Conservation (phyloP, 23 tunicate genomes). For the Halocynthia roretzi region DNA sequence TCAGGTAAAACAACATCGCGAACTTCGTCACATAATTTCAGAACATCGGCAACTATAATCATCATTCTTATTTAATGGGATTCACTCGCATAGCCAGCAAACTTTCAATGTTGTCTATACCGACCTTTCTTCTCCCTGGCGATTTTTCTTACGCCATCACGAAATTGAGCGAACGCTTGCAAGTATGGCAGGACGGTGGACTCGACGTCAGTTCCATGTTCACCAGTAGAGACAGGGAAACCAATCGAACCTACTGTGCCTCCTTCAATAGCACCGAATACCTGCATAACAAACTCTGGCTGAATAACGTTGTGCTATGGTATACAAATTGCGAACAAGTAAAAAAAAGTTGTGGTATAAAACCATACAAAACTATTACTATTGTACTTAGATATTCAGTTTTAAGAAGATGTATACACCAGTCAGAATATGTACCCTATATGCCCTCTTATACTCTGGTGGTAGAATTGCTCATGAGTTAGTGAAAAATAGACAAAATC, state of each 20-base stretch:
- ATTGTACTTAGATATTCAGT: no score
- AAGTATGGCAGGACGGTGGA: slow-evolving; percentile 61
- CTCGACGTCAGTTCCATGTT: slow-evolving; percentile 27
- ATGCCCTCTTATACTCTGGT: no score
- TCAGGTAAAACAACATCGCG: slow-evolving; percentile 79
- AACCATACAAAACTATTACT: no score
- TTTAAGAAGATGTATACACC: no score
- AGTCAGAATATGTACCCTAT: no score
- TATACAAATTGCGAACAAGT: background rate
- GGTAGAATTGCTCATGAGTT: no score
- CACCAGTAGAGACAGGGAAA: slow-evolving; percentile 44
- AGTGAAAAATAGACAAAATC: no score
- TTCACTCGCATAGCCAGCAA: background rate
- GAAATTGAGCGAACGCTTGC: slow-evolving; percentile 48
- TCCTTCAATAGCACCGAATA: slow-evolving; percentile 61
- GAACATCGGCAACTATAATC: slow-evolving; percentile 29
- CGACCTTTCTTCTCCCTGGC: slow-evolving; percentile 67
- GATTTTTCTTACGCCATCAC: slow-evolving; percentile 60
- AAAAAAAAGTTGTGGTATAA: background rate
- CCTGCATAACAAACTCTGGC: slow-evolving; percentile 25
- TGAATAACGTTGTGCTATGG: background rate
- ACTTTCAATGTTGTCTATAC: background rate
- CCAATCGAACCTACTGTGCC: slow-evolving; percentile 50
- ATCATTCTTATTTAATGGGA: background rate
- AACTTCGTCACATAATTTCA: slow-evolving; percentile 74